Percentiles rank a stretch among this genome's conserved stretches.
phyloP scores from a whole-genome alignment of 2,113 vertebrate species.

The Vulpes vulpes region DNA sequence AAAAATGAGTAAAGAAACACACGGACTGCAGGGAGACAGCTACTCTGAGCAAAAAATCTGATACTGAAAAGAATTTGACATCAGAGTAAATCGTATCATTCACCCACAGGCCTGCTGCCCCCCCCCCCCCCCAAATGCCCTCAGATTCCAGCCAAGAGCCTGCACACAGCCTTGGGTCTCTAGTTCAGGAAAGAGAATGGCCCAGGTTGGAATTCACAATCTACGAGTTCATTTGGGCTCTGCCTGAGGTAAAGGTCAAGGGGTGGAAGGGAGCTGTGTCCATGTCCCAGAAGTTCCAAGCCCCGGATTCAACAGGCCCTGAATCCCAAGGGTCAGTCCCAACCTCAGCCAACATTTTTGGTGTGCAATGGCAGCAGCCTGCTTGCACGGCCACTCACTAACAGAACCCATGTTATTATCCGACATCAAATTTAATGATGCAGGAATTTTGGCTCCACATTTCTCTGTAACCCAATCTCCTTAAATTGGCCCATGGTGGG shows the following conservation, averaged over 20 bases:
- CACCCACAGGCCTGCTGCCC: background rate
- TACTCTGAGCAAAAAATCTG: background rate
- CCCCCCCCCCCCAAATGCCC: no score
- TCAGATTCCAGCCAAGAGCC: background rate
- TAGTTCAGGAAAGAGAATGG: background rate
- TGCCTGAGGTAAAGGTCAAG: background rate
- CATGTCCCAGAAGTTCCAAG: background rate
- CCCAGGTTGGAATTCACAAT: background rate
- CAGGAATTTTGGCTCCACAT: background rate
- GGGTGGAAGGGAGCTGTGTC: background rate
- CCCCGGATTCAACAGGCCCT: background rate
- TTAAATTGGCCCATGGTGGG: background rate
- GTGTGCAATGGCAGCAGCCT: conserved; percentile 1
- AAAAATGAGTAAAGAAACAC: background rate
- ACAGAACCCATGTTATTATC: background rate
- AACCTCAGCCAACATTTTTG: background rate
- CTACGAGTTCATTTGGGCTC: background rate
- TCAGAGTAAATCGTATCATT: background rate
- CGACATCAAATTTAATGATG: background rate
- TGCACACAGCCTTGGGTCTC: background rate
- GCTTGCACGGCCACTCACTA: background rate
- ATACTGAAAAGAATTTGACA: background rate
- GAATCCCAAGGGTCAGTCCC: background rate
- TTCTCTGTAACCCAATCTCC: conserved; percentile 27
- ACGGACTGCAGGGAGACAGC: background rate